Conservation (phyloP, 2,888 invertebrate genomes). For the Alloscopus bannaensis region DNA sequence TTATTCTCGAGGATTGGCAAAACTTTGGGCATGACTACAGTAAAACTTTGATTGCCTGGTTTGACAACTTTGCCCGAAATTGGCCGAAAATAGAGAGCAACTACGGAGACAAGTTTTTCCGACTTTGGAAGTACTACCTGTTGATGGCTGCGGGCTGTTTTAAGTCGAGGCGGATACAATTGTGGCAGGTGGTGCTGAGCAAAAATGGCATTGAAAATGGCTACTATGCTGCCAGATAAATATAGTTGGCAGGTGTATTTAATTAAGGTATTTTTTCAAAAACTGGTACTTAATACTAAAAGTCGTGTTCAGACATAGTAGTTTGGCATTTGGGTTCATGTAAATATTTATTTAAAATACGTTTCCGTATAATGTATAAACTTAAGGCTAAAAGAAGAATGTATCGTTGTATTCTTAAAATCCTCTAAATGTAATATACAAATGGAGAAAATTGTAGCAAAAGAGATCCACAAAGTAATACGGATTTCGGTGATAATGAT, state of each 20-base stretch:
- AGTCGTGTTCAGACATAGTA: background rate
- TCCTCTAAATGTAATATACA: constrained; percentile 58
- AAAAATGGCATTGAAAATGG: constrained; percentile 70
- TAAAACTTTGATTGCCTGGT: constrained; percentile 69
- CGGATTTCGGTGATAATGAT: constrained; percentile 23
- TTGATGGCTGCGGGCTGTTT: constrained; percentile 65
- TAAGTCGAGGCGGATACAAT: constrained; percentile 58
- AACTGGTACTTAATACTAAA: background rate
- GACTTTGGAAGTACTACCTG: constrained; percentile 69
- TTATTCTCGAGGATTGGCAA: constrained; percentile 71
- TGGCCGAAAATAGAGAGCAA: constrained; percentile 66
- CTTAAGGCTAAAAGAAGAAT: background rate
- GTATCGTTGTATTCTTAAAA: constrained; percentile 22
- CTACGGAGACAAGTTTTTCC: constrained; percentile 65
- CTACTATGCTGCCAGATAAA: constrained; percentile 70
- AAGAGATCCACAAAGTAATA: constrained; percentile 35
- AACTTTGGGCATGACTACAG: constrained; percentile 70
- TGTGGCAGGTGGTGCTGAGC: constrained; percentile 69
- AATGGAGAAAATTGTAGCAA: constrained; percentile 51
- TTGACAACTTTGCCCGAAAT: constrained; percentile 64
- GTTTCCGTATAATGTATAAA: background rate
- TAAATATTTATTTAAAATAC: background rate
- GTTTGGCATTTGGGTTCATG: background rate
- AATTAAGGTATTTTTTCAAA: background rate
- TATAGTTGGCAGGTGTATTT: too few species aligned